phyloP scores from a whole-genome alignment of 2,113 vertebrate genomes.

The Cariama cristata region DNA sequence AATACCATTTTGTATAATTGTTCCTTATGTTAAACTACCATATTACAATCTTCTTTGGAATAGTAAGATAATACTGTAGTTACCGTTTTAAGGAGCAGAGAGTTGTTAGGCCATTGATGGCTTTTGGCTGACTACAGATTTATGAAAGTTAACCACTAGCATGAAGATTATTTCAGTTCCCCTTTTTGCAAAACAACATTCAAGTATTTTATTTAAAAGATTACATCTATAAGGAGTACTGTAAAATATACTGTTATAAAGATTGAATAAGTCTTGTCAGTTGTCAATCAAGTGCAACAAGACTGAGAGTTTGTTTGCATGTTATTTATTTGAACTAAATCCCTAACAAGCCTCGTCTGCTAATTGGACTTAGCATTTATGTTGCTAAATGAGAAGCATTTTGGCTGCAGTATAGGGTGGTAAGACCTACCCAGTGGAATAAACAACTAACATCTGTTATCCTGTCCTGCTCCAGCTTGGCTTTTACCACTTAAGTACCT shows the following conservation, averaged over 20 bases:
- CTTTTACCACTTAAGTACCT: constrained; percentile 79
- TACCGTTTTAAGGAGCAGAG: background rate
- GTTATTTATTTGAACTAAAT: constrained; percentile 78
- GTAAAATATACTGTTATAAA: constrained; percentile 9
- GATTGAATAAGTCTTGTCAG: constrained; percentile 32
- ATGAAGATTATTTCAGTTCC: constrained; percentile 5
- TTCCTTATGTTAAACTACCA: constrained; percentile 35
- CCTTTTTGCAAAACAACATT: background rate
- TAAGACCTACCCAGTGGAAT: constrained; percentile 82
- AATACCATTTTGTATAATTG: constrained; percentile 41
- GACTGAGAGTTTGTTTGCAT: constrained; percentile 68
- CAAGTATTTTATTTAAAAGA: constrained; percentile 20
- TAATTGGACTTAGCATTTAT: constrained; percentile 83
- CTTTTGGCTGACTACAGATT: constrained; percentile 21
- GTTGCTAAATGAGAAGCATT: constrained; percentile 81
- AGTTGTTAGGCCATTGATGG: constrained; percentile 9
- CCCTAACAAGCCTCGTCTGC: constrained; percentile 76
- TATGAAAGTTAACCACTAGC: background rate
- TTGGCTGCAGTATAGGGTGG: constrained; percentile 79
- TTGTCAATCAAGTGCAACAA: constrained; percentile 67
- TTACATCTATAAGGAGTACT: constrained; percentile 10
- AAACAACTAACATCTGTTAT: constrained; percentile 87
- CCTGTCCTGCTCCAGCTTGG: constrained; percentile 81
- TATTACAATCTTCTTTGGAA: constrained; percentile 44
- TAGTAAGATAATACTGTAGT: constrained; percentile 21